Conservation (phyloP, 2,888 invertebrate species). For the Drosophila niveifrons region DNA sequence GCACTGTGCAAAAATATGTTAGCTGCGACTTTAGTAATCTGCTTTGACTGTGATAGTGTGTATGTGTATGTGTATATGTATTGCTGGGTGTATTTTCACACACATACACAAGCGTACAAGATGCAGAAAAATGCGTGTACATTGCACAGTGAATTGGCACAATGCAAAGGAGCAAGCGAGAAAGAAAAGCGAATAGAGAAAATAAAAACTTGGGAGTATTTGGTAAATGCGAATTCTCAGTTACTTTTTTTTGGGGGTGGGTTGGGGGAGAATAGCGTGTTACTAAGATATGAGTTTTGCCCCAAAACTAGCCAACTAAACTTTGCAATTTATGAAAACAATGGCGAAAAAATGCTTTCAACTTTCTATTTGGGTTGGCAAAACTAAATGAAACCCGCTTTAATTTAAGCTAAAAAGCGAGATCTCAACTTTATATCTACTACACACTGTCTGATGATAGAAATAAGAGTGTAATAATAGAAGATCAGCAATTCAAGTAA, state of each 20-base stretch:
- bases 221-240: conserved; percentile 42
- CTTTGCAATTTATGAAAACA: conserved; percentile 47
- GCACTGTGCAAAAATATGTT: conserved; percentile 68
- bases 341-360: conserved; percentile 7
- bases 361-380: conserved; percentile 8
- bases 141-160: conserved; percentile 46
- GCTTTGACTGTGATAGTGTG: conserved; percentile 39
- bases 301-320: conserved; percentile 40
- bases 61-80: conserved; percentile 22
- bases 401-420: not conserved
- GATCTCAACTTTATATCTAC: not conserved
- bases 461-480: not conserved
- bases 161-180: conserved; percentile 2
- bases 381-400: conserved; percentile 3
- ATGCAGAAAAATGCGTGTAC: conserved; percentile 62
- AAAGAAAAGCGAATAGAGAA: conserved; percentile 8
- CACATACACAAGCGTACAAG: conserved; percentile 26
- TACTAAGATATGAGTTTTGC: conserved; percentile 26
- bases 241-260: too few species aligned
- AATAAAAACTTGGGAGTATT: conserved; percentile 12
- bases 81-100: conserved; percentile 9
- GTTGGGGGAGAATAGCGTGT: conserved; percentile 23
- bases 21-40: conserved; percentile 76
- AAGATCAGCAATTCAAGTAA: not conserved
- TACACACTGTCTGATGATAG: too few species aligned